phyloP scores from a whole-genome alignment of 2,888 invertebrate species.

The Tethea ocularis region DNA sequence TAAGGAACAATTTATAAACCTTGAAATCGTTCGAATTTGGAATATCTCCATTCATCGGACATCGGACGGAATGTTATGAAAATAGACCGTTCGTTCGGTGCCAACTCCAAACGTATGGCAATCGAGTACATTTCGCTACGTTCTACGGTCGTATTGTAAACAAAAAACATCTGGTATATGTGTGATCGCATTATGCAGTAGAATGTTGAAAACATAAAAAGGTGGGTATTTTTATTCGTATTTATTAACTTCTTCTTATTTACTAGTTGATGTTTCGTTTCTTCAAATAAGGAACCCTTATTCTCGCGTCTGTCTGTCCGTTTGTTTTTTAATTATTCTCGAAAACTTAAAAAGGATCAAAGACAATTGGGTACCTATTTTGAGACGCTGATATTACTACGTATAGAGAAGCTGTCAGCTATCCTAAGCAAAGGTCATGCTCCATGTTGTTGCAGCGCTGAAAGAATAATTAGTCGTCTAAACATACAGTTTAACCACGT shows the following conservation, averaged over 20 bases:
- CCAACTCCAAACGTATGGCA: background rate
- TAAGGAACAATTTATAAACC: slow-evolving; percentile 28
- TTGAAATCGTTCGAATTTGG: slow-evolving; percentile 32
- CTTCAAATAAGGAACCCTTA: background rate
- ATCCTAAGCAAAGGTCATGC: too few relatives aligned
- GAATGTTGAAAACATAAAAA: background rate
- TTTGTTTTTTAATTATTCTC: too few relatives aligned
- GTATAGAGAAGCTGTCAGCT: too few relatives aligned
- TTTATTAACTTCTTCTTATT: too few relatives aligned
- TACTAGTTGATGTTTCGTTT: too few relatives aligned
- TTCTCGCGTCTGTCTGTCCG: too few relatives aligned
- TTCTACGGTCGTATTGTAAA: slow-evolving; percentile 34
- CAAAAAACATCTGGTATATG: slow-evolving; percentile 47
- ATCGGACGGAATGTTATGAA: slow-evolving; percentile 43
- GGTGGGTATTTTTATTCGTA: background rate
- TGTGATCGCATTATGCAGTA: slow-evolving; percentile 13
- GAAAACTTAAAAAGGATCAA: too few relatives aligned
- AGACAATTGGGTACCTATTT: too few relatives aligned
- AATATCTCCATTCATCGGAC: slow-evolving; percentile 23
- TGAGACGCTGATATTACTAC: too few relatives aligned
- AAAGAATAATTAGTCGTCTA: too few relatives aligned
- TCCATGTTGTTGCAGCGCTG: too few relatives aligned
- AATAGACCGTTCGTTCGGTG: slow-evolving; percentile 41
- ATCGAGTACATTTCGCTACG: slow-evolving; percentile 6
- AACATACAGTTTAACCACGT: too few relatives aligned